Evolutionary conservation across 2,888 invertebrate species (phyloP).

Genomic region (Maniola hyperantus): DNA sequence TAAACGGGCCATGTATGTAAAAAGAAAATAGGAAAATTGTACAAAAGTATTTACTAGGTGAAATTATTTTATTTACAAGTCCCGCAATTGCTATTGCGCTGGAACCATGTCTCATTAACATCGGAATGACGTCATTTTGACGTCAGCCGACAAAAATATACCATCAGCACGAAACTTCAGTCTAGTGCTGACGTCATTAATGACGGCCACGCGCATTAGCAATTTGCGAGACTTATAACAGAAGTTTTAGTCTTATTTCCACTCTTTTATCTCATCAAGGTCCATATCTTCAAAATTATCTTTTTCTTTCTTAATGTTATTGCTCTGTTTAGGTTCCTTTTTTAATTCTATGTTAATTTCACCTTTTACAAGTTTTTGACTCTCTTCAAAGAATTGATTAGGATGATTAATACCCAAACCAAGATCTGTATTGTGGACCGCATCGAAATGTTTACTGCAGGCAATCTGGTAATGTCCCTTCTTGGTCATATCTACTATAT

Average conservation of each 20-base stretch:
- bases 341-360: slow-evolving; percentile 63
- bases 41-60: slow-evolving; percentile 27
- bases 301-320: slow-evolving; percentile 55
- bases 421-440: slow-evolving; percentile 84
- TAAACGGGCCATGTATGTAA: slow-evolving; percentile 88
- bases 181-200: too few species aligned
- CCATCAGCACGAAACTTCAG: too few species aligned
- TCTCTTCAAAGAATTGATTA: slow-evolving; percentile 95
- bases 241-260: slow-evolving; percentile 45
- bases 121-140: too few species aligned
- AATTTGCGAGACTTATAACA: too few species aligned
- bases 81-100: too few species aligned
- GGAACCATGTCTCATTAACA: too few species aligned
- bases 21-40: slow-evolving; percentile 83
- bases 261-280: slow-evolving; percentile 64
- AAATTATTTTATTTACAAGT: slow-evolving; percentile 30
- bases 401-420: slow-evolving; percentile 92
- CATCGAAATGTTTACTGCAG: slow-evolving; percentile 93
- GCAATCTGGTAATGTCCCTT: slow-evolving; percentile 94
- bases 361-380: slow-evolving; percentile 81
- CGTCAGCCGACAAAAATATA: too few species aligned
- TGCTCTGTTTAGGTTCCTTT: slow-evolving; percentile 42
- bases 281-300: slow-evolving; percentile 65
- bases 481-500: slow-evolving; percentile 87
- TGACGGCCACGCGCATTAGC: too few species aligned